Base-by-base conservation (phyloP, 2,113 vertebrate species). In the Dicaeum eximium region DNA sequence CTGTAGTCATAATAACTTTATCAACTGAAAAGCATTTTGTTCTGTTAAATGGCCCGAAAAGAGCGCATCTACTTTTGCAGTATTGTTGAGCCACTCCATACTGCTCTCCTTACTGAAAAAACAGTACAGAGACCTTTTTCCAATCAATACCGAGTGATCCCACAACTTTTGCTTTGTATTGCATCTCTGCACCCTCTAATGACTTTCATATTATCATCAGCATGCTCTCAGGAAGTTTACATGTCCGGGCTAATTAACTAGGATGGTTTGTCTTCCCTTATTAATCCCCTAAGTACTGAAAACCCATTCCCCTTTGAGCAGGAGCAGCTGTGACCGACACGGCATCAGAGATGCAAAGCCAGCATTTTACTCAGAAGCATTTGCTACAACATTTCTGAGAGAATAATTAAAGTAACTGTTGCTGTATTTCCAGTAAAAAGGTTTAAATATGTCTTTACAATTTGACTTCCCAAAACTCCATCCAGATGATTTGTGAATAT, bases 211-310 rank as follows among this genome's bases (percentile, higher is more conserved):
- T 65, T 53, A 83, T 84, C 87, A 65, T 83, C 58, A 53, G 81
- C 66, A 38, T 90, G 62, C 61, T 93, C 65, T 92, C 92, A 94
- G 93, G 92, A 97, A 96, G 92, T 61, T 91, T 85, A 95, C 91
- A 93, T 94, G 86, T 80, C 96, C 90, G 64, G 64, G 38, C 35
- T 93, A 96, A 95, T 96, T 96, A 92, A 95, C 92, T 85, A 78
- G 67, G 78, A 93, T 84, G 62, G 67, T 94, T 91, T 95, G 40
- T 65, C 91, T 92, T 92, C 64, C 65, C 44, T 93, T 94, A 96
- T 92, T 96, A 83, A 95, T 92, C 78, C 78, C 89, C n/a, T 77
- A 86, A 93, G 92, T 62, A 87, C 62, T 18, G 13, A 56, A 77
- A 94, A 61, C 66, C 47, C 81, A 92, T 75, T 90, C 80, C 48